Evolutionary conservation across 2,113 vertebrate species (phyloP).

Genomic region (Notarius quadriscutis): DNA sequence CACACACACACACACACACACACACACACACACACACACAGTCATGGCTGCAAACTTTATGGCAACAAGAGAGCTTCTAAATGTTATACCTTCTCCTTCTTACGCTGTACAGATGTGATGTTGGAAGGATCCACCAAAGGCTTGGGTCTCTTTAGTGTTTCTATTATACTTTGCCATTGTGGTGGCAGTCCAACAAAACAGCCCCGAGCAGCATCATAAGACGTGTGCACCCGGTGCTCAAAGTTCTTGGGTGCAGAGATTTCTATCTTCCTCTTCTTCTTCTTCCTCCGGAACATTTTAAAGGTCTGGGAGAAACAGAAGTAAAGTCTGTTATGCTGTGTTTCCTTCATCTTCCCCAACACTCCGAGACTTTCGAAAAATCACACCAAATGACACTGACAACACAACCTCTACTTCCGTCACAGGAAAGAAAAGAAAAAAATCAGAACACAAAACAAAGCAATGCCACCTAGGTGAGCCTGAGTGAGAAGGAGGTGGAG

Average conservation of each 20-base stretch:
- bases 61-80: not conserved
- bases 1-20: not conserved
- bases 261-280: constrained; percentile 80
- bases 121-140: constrained; percentile 88
- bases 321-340: not conserved
- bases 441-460: constrained; percentile 16
- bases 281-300: constrained; percentile 87
- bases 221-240: constrained; percentile 89
- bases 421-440: not conserved
- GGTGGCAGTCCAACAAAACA: constrained; percentile 87
- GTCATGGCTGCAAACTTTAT: not conserved
- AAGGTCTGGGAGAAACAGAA: constrained; percentile 36
- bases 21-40: not conserved
- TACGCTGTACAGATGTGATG: constrained; percentile 80
- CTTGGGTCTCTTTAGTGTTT: constrained; percentile 83
- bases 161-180: constrained; percentile 92
- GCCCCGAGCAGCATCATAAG: constrained; percentile 79
- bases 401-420: not conserved
- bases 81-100: constrained; percentile 81
- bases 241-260: constrained; percentile 89
- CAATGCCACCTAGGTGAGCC: constrained; percentile 11
- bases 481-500: constrained; percentile 10
- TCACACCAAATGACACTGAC: not conserved
- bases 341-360: constrained; percentile 33
- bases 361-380: not conserved